These are phyloP conservation scores for Mobula hypostoma DNA, from an alignment of 2,113 vertebrate genomes.

Conservation along the genomic window DNA sequence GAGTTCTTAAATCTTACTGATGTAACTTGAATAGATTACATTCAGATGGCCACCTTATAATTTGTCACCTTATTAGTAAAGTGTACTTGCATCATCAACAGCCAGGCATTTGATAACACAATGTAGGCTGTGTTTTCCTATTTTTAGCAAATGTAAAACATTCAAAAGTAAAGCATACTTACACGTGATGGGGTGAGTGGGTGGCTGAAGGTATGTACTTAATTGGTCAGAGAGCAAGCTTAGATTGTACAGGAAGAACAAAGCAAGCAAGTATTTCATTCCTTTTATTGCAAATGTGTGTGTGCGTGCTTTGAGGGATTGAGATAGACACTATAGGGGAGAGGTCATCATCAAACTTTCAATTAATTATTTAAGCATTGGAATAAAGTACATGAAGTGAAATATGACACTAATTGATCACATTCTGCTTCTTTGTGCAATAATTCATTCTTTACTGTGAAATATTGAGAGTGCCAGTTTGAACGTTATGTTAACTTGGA, in stretches of 20 bases:
- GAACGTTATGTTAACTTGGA: not conserved
- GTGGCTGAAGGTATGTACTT: not conserved
- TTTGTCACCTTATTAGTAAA: constrained; percentile 12
- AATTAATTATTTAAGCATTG: not conserved
- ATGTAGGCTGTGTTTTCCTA: not conserved
- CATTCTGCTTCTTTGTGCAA: not conserved
- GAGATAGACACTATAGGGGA: not conserved
- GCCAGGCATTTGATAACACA: not conserved
- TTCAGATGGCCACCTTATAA: not conserved
- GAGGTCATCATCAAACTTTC: constrained; percentile 17
- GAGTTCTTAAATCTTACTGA: not conserved
- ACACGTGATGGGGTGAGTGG: not conserved
- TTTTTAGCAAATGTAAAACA: constrained; percentile 30
- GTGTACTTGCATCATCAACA: not conserved
- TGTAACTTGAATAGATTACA: not conserved
- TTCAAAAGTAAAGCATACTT: not conserved
- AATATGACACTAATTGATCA: constrained; percentile 22
- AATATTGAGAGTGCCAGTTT: not conserved
- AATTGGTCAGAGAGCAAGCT: not conserved
- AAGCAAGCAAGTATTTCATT: not conserved
- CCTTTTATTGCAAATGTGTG: not conserved
- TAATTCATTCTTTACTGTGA: constrained; percentile 27
- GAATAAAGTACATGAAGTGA: not conserved
- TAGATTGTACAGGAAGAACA: not conserved
- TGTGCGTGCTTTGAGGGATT: no score